Conservation (phyloP, 2,797 vertebrate species). For the Lerista edwardsae region DNA sequence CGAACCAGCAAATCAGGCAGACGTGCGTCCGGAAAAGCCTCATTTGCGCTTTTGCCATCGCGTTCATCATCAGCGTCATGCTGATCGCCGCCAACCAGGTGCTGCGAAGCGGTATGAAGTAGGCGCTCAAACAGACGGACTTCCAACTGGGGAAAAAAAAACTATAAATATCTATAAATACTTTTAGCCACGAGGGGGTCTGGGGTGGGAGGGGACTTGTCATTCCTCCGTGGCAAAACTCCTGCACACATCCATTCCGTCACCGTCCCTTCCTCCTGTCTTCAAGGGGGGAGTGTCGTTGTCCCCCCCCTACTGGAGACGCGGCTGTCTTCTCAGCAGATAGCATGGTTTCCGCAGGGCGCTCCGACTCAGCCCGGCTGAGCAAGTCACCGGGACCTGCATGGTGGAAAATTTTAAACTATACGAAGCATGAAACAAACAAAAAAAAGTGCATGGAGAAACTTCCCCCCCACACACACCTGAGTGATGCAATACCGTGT, state of each 20-base stretch:
- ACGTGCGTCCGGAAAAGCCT: conserved; percentile 96
- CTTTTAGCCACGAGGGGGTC: background rate
- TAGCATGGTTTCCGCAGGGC: background rate
- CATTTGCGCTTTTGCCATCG: conserved; percentile 97
- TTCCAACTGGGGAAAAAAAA: background rate
- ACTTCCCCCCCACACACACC: conserved; percentile 19
- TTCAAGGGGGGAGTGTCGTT: background rate
- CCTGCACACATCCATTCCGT: background rate
- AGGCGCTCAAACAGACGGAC: conserved; percentile 40
- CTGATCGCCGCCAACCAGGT: conserved; percentile 98
- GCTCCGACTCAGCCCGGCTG: background rate
- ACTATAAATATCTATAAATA: conserved; percentile 5
- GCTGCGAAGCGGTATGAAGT: conserved; percentile 97
- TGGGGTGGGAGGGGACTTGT: background rate
- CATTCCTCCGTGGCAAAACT: background rate
- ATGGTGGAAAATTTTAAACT: conserved; percentile 24
- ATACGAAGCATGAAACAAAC: conserved; percentile 51
- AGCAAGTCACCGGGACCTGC: background rate
- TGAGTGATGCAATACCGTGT: conserved; percentile 12
- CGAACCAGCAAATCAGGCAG: conserved; percentile 97
- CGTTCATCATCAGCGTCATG: conserved; percentile 99
- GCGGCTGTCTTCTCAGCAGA: background rate
- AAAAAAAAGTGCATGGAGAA: conserved; percentile 65
- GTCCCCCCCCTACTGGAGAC: background rate
- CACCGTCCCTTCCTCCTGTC: background rate